Base-by-base conservation (phyloP, 23 tunicate species). In the Trididemnum clinides region DNA sequence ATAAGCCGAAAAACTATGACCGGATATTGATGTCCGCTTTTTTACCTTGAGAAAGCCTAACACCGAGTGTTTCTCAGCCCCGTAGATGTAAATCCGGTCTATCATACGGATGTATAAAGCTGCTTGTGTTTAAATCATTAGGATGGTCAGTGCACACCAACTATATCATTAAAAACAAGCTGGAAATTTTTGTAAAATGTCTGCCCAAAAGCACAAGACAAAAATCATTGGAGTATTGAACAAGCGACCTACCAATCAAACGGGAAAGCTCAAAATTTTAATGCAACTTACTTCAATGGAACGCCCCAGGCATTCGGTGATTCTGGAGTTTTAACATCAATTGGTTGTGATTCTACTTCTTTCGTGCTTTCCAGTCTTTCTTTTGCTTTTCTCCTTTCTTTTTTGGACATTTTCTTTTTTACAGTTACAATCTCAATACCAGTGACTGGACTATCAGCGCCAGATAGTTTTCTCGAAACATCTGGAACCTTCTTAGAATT, bases 261-360 rank as follows among this genome's bases (percentile, higher is more conserved):
- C 23, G 18, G 71, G 23, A 12, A 12, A 6, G 21, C 23, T 63
- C 71, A 63, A 15, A 63, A 70, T 7, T 44, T 44, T 44, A 10
- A 44, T 44, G 10, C 10, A 26, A 78, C 64, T 58, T n/a, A 86
- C 90, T 77, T 78, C 50, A 58, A 34, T 21, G 76, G 65, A 23
- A 65, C 49, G 0, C 93, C 93, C 93, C 93, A 89, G 28, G 86
- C 84, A 84, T 89, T 89, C 34, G 86, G 0, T 36, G 71, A 33
- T 28, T 34, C 29, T 23, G 74, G n/a, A 50, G 39, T 63, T 38
- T 74, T 23, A 23, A 74, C 26, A 10, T 21, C 57, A 3, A 74
- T 31, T 26, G 80, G 58, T 12, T 28, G 4, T 4, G 80, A 39
- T 32, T 32, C 22, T 22, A 15, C 58, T 74, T 36, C 15, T 2